Evolutionary conservation across 1,140 invertebrate genomes (phyloP).

Genomic region (Uloborus diversus): DNA sequence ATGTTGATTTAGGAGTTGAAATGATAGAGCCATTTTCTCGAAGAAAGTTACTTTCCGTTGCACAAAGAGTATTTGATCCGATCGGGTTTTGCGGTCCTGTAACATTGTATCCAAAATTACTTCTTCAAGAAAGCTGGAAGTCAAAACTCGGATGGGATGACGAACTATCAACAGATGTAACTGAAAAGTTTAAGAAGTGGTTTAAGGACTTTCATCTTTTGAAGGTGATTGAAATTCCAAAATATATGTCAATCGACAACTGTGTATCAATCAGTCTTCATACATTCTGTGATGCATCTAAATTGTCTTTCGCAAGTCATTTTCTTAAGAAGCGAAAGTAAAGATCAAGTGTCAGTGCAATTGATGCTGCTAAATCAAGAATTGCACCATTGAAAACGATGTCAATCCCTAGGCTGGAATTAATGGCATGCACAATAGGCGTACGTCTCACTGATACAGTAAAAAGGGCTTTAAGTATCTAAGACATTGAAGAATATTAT

Average conservation of each 20-base stretch:
- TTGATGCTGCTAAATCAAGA: background rate
- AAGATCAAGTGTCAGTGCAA: background rate
- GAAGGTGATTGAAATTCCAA: background rate
- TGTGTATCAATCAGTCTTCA: background rate
- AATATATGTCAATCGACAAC: background rate
- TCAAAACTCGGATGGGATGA: slow-evolving; percentile 9
- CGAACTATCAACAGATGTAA: background rate
- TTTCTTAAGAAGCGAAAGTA: background rate
- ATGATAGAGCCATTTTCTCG: background rate
- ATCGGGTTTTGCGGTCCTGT: slow-evolving; percentile 42
- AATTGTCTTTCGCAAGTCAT: background rate
- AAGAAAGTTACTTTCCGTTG: slow-evolving; percentile 4
- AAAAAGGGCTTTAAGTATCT: too few relatives aligned
- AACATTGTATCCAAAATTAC: background rate
- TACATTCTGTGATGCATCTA: slow-evolving; percentile 4
- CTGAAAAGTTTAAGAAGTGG: slow-evolving; percentile 4
- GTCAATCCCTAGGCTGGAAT: background rate
- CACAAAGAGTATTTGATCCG: slow-evolving; percentile 29
- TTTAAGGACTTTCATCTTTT: slow-evolving; percentile 1
- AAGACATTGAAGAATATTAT: slow-evolving; percentile 1
- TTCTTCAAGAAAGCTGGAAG: slow-evolving; percentile 5
- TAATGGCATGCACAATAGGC: background rate
- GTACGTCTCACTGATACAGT: too few relatives aligned
- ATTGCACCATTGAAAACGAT: slow-evolving; percentile 2
- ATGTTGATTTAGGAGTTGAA: background rate